Base-by-base conservation (phyloP, 1,140 invertebrate species). In the Lysiphlebus fabarum region DNA sequence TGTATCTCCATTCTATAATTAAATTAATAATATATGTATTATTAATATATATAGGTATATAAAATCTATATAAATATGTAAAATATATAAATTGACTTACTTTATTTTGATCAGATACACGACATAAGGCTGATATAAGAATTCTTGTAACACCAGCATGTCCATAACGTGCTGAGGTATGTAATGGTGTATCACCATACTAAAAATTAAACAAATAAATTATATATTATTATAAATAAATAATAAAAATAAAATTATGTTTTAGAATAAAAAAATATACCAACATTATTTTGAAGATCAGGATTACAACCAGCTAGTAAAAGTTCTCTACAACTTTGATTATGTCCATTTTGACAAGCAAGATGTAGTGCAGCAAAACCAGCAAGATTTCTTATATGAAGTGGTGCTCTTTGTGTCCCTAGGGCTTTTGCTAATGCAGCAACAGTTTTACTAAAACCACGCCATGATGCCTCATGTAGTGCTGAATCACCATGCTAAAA, bases 91-190 rank as follows among this genome's bases (percentile, higher is more conserved):
- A 37, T 50, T 1, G 45, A 64, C 66, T 73, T 72, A 90, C 88
- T 78, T 96, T 95, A 74, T 98, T 98, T 66, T 93, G 90, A 74
- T 93, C 90, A 51, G 90, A 92, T 33, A 95, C 88, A 63, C 88
- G 84, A 70, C 90, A 92, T 53, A 90, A 81, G 5, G 93, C 95
- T 49, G 93, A 96, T 58, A 98, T 90, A 8, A 98, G 83, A 62
- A 98, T 98, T 34, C 95, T 82, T 0, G 91, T 91, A 37, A 98
- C 96, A 12, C 97, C 96, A 0, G 95, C 96, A 78, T 98, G 95
- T 1, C 96, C 96, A 70, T 92, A 97, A 10, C 96, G 84, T 1
- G 94, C 93, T 7, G 94, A 91, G 5, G 96, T 98, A 75, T 99
- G 96, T 12, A 98, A 79, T 0, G 95, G 88, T 0, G 95, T 96